Evolutionary conservation across 2,888 invertebrate genomes (phyloP).

Genomic region (Bimastos eiseni): DNA sequence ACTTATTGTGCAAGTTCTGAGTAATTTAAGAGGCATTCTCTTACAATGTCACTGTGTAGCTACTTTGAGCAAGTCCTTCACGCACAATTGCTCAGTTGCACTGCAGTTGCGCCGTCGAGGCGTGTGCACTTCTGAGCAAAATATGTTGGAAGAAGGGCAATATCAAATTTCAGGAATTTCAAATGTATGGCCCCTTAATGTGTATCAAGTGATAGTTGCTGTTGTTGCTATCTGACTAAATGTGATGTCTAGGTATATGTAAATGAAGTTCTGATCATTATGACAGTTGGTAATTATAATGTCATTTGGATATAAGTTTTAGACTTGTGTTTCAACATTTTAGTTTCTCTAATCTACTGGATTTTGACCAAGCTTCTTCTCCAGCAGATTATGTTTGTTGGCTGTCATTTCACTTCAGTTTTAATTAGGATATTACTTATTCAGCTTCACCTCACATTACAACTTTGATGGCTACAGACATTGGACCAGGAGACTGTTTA

Average conservation of each 20-base stretch:
- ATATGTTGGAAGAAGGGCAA: too few relatives aligned
- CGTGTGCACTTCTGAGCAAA: too few relatives aligned
- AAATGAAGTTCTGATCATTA: not conserved
- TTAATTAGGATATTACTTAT: not conserved
- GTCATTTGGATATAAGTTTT: not conserved
- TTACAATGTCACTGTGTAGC: too few relatives aligned
- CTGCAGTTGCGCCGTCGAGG: too few relatives aligned
- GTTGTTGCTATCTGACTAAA: not conserved
- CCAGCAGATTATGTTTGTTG: not conserved
- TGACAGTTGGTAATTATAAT: not conserved
- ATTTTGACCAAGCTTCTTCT: not conserved
- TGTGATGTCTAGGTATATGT: too few relatives aligned
- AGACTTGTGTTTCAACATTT: not conserved
- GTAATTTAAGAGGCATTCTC: not conserved
- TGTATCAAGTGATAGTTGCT: not conserved
- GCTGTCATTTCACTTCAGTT: not conserved
- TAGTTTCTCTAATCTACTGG: not conserved
- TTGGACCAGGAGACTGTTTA: not conserved
- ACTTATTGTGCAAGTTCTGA: not conserved
- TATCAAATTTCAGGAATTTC: too few relatives aligned
- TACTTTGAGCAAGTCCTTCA: too few relatives aligned
- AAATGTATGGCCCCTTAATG: not conserved
- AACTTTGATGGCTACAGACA: not conserved
- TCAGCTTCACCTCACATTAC: not conserved
- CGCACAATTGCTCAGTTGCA: too few relatives aligned